phyloP scores from a whole-genome alignment of 2,797 vertebrate species.

The Argya squamiceps region DNA sequence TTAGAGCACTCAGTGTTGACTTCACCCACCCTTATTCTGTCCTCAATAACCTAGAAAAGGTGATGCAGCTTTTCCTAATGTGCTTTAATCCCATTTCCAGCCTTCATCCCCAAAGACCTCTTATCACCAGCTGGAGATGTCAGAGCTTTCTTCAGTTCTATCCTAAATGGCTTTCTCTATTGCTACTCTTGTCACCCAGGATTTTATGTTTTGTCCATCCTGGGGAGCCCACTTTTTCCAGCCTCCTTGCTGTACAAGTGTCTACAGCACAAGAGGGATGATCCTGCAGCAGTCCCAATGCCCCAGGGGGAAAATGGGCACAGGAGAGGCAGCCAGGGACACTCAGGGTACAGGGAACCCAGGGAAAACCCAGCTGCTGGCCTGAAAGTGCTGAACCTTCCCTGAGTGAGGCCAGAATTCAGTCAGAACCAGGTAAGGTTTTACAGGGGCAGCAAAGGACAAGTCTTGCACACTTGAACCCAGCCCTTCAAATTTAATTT shows the following conservation, averaged over 20 bases:
- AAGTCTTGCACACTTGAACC: not conserved
- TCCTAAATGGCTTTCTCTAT: not conserved
- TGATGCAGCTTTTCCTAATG: not conserved
- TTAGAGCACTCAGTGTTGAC: not conserved
- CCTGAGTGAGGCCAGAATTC: not conserved
- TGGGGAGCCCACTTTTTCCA: not conserved
- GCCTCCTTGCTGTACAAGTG: not conserved
- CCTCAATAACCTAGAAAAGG: not conserved
- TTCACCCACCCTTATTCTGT: not conserved
- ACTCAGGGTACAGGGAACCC: not conserved
- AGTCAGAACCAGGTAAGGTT: not conserved
- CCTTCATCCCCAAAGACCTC: not conserved
- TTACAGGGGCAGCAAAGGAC: not conserved
- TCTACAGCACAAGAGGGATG: not conserved
- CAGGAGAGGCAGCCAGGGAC: accelerated
- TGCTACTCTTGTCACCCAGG: not conserved
- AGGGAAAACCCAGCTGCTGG: not conserved
- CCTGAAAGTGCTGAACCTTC: not conserved
- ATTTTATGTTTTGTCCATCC: not conserved
- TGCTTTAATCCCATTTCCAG: not conserved
- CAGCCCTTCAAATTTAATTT: not conserved
- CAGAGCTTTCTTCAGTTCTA: not conserved
- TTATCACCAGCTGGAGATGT: not conserved
- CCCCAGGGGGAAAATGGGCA: not conserved
- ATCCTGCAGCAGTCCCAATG: not conserved